Evolutionary conservation across 2,888 invertebrate species (phyloP).

Genomic region (Tenthredo scrophulariae): DNA sequence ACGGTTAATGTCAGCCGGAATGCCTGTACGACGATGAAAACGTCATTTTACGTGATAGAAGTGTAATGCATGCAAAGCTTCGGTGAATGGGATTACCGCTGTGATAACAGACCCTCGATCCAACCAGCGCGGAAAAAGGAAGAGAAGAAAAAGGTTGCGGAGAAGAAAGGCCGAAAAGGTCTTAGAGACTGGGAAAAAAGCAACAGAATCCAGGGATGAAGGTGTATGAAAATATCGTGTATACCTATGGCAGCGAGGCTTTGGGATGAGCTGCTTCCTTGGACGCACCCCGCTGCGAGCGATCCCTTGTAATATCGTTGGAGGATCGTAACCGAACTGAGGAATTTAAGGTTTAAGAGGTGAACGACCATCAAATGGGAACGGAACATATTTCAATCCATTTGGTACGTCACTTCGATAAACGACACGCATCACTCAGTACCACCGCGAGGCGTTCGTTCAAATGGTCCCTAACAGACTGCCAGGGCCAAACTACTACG

Average conservation of each 20-base stretch:
- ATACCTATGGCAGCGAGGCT: conserved; percentile 47
- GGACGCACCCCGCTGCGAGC: conserved; percentile 54
- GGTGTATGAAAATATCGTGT: not conserved
- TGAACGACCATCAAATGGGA: conserved; percentile 56
- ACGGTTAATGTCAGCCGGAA: not conserved
- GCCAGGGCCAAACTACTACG: conserved; percentile 26
- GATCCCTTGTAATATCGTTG: conserved; percentile 57
- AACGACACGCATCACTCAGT: conserved; percentile 68
- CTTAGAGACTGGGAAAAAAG: not conserved
- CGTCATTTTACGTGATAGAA: conserved; percentile 26
- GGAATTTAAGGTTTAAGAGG: conserved; percentile 51
- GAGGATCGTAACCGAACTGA: conserved; percentile 57
- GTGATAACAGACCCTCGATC: conserved; percentile 49
- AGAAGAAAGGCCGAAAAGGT: no score
- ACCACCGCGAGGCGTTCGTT: conserved; percentile 49
- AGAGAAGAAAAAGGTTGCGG: not conserved
- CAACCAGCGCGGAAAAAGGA: not conserved
- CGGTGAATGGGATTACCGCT: conserved; percentile 44
- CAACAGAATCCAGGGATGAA: not conserved
- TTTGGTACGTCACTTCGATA: conserved; percentile 63
- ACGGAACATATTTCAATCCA: conserved; percentile 66
- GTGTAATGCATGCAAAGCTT: conserved; percentile 51
- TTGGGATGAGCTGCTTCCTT: conserved; percentile 50
- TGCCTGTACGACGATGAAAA: not conserved
- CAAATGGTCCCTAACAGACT: conserved; percentile 53